Evolutionary conservation across 2,888 invertebrate genomes (phyloP), one percentile per base, ranked within the genome.

Genomic region (Margaritifera margaritifera): DNA sequence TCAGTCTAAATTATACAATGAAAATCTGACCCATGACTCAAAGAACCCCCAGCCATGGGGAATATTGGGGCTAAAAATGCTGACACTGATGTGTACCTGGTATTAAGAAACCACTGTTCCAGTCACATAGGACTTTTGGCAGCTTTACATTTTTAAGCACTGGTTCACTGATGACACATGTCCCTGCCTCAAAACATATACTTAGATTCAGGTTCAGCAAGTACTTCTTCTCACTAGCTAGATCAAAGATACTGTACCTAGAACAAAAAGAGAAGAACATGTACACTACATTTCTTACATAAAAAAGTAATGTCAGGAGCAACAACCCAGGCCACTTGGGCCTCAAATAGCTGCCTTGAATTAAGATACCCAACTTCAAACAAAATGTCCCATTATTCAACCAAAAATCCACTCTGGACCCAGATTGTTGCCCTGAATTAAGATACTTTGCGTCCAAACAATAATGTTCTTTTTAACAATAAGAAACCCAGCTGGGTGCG

Each of bases 201-300:
- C 73, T 76, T 11, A 80, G 57, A 27, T 78, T 78, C 56, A 73
- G 54, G 53, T 72, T 80, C n/a, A 80, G 62, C 0, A 80, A 59
- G 58, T 73, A 80, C n/a, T 64, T 64, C 51, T 72, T 71, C 53
- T 72, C 67, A 42, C 69, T 66, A 50, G 72, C 64, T 6, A 78
- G 25, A 24, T 78, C 74, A 53, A 73, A 72, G 18, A 78, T 62
- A 8, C 54, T 58, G 52, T 66, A 72, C 59, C 78, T 78, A 62
- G 18, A 69, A 75, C 19, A 53, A 24, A 51, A 54, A 22, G 31
- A 42, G 53, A 19, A 31, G 25, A 59, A 24, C 3, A 25, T 25
- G 3, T 59, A 20, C 59, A 2, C 59, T 31, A 31, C 42, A 15
- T 11, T 15, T 42, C 3, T 42, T 42, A 42, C 15, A 42, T 15